Conservation (phyloP, 2,888 invertebrate genomes). For the Pristionchus arcanus region DNA sequence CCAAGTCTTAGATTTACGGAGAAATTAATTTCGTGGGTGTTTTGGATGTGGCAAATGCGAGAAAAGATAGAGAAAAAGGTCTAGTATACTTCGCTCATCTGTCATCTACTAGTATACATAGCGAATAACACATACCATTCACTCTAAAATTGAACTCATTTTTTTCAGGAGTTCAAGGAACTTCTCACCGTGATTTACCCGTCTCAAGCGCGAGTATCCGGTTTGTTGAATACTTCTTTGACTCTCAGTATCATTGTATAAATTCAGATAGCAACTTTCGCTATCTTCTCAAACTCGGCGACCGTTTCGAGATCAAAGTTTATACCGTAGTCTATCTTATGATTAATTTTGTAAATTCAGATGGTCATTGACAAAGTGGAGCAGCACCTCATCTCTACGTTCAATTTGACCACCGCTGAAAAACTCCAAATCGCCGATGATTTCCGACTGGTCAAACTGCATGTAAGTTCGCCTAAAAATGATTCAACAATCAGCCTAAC, state of each 20-base stretch:
- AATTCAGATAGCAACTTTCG: not conserved
- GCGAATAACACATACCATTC: too few species aligned
- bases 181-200: too few species aligned
- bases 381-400: not conserved
- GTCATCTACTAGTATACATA: too few species aligned
- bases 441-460: not conserved
- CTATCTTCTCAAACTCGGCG: not conserved
- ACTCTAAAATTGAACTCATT: too few species aligned
- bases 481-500: too few species aligned
- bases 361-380: too few species aligned
- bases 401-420: not conserved
- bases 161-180: too few species aligned
- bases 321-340: not conserved
- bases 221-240: not conserved
- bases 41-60: too few species aligned
- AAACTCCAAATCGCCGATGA: not conserved
- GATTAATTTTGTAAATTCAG: not conserved
- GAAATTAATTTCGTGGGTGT: too few species aligned
- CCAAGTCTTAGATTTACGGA: too few species aligned
- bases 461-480: not conserved
- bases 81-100: too few species aligned
- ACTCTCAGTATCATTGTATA: not conserved
- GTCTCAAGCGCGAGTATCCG: not conserved
- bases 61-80: too few species aligned
- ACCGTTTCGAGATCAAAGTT: not conserved